Evolutionary conservation across 2,888 invertebrate genomes (phyloP), one percentile per base, ranked within the genome.

Genomic region (Standfussiana lucernea): DNA sequence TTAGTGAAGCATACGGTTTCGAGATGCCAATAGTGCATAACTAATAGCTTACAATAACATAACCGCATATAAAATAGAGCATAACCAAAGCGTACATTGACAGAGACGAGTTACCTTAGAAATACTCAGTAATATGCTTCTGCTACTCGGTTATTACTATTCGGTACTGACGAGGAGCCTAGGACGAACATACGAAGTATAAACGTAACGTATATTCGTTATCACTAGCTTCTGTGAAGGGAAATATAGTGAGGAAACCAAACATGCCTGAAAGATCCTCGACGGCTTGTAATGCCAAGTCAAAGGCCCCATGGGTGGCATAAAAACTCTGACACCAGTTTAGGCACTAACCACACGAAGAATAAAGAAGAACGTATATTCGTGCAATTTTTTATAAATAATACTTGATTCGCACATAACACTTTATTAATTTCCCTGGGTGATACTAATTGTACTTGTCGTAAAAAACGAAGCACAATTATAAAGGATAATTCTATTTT

Each of bases 61-160:
- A 77, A 84, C 79, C 77, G 77, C 66, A 77, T 72, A 67, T 74
- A 86, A 85, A 86, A 73, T 74, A 75, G 86, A 86, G 86, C 86
- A 84, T 65, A 85, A 74, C 84, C 69, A 78, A 86, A 82, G 83
- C 66, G 50, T 66, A 66, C 24, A 65, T 40, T 59, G 40, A 45
- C 70, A 68, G 61, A 72, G 42, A 50, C 65, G 45, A 53, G 50
- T 73, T 82, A 82, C 65, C 40, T 85, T 32, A 72, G 77, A 69
- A 82, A 45, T 79, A 24, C 45, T 77, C n/a, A 62, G 78, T n/a
- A 72, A 75, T 53, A 80, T 32, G n/a, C n/a, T n/a, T n/a, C n/a
- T n/a, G n/a, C n/a, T 11, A 35, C 68, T 61, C 45, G 24, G 67
- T 68, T 83, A 83, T 42, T 53, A 53, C 53, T n/a, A n/a, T n/a